Base-by-base conservation (phyloP, 2,888 invertebrate species). In the Apodemia zela region DNA sequence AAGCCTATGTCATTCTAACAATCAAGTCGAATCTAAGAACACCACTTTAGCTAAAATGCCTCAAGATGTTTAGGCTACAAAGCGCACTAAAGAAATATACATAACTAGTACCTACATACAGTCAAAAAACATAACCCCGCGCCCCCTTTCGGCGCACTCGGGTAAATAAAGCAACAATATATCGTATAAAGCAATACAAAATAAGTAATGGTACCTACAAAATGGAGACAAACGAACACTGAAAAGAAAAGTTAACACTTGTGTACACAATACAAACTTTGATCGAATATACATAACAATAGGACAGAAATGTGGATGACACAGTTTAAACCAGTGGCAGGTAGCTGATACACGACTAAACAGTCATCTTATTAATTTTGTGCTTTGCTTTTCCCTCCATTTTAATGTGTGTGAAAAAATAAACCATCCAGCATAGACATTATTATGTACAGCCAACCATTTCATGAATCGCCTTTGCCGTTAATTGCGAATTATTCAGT, bases 261-360 rank as follows among this genome's bases (percentile, higher is more conserved):
- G 92, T 87, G 87, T 85, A 87, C 85, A 92, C 85, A 85, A 79
- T 75, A 80, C 78, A 69, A 73, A 78, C 78, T 88, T 87, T 89
- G 86, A 90, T 90, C 85, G 80, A 82, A 90, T 91, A 89, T 90
- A 78, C 90, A 90, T 91, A 77, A 91, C 90, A 91, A 91, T 81
- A 78, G 87, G 63, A 68, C 77, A 76, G 76, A 82, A 79, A 75
- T 76, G 77, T 82, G 76, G 80, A 80, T 82, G 86, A 85, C 82
- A 87, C 90, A 90, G 90, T 89, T 80, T 77, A 74, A 67, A 72
- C 67, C 70, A 64, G 70, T 69, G 67, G 73, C 84, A 82, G 82
- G 81, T 81, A 76, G 78, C 66, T 73, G 66, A 45, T 65, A 67
- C 65, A 71, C 69, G 69, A 66, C 61, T 65, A 59, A 29, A 63